A percentile compares a stretch with the other conserved stretches of the same genome.
Conservation (phyloP, 2,888 invertebrate genomes). For the Lepidochitona cinerea region DNA sequence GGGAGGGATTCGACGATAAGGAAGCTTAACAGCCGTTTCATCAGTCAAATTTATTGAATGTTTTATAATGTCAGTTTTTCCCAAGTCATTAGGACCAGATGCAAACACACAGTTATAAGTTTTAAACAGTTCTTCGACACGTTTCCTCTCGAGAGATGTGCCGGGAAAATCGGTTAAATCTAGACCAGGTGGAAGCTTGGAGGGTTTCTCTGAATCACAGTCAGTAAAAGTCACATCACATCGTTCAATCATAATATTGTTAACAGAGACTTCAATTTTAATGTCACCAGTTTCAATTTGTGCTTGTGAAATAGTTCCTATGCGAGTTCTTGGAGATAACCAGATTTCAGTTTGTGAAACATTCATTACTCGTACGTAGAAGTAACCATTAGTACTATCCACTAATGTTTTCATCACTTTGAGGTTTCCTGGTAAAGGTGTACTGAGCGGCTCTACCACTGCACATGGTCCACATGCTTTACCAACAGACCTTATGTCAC, state of each 20-base stretch:
- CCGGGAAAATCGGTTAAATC: background rate
- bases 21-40: slow-evolving; percentile 16
- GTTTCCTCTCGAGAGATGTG: background rate
- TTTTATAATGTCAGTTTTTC: slow-evolving; percentile 19
- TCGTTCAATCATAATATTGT: background rate
- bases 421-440: background rate
- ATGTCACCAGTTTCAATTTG: background rate
- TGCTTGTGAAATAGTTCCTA: background rate
- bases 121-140: background rate
- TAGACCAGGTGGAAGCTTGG: background rate
- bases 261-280: background rate
- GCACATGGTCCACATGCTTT: slow-evolving; percentile 1
- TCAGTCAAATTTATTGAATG: slow-evolving; percentile 18
- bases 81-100: slow-evolving; percentile 21
- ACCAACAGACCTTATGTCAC: background rate
- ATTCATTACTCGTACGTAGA: background rate
- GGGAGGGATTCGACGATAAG: slow-evolving; percentile 28
- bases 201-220: too few relatives aligned
- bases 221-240: background rate
- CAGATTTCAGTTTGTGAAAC: background rate
- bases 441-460: background rate
- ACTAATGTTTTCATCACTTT: background rate
- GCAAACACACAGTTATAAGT: slow-evolving; percentile 10
- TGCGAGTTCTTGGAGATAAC: background rate
- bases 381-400: background rate